Conservation (phyloP, 2,888 invertebrate species). For the Quadriops clusia region DNA sequence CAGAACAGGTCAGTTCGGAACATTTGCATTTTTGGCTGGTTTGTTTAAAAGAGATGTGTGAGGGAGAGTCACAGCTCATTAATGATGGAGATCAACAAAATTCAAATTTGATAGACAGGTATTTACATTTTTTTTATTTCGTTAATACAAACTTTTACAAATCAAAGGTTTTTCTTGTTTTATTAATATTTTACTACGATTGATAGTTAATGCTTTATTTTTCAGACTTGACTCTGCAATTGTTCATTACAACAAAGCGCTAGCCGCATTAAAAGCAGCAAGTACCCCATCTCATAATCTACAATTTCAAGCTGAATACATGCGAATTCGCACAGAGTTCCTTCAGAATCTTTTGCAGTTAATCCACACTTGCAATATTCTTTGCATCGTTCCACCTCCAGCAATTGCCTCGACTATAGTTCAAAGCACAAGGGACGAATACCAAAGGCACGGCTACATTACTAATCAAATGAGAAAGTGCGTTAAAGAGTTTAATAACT, state of each 20-base stretch:
- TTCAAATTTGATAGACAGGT: too few species aligned
- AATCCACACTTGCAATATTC: conserved; percentile 57
- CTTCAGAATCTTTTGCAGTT: conserved; percentile 55
- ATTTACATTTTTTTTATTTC: too few species aligned
- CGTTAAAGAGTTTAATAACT: conserved; percentile 56
- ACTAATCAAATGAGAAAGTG: conserved; percentile 68
- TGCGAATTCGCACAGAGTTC: conserved; percentile 62
- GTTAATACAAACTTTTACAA: too few species aligned
- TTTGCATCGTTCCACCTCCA: conserved; percentile 85
- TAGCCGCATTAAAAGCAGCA: conserved; percentile 52
- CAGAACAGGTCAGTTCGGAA: conserved; percentile 60
- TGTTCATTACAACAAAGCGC: conserved; percentile 51
- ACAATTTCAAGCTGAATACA: conserved; percentile 66
- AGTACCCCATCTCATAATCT: conserved; percentile 51
- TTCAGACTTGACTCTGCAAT: conserved; percentile 43
- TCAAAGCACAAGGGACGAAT: conserved; percentile 63
- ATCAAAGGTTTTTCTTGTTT: too few species aligned
- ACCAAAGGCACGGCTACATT: conserved; percentile 67
- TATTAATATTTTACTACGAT: too few species aligned
- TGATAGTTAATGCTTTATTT: too few species aligned
- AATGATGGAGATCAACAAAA: too few species aligned
- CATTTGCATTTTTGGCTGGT: conserved; percentile 81
- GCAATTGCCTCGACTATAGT: conserved; percentile 80
- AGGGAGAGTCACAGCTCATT: conserved; percentile 70
- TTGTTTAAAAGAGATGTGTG: conserved; percentile 63